Conservation (phyloP, 1,140 invertebrate species). For the Euura lappo region DNA sequence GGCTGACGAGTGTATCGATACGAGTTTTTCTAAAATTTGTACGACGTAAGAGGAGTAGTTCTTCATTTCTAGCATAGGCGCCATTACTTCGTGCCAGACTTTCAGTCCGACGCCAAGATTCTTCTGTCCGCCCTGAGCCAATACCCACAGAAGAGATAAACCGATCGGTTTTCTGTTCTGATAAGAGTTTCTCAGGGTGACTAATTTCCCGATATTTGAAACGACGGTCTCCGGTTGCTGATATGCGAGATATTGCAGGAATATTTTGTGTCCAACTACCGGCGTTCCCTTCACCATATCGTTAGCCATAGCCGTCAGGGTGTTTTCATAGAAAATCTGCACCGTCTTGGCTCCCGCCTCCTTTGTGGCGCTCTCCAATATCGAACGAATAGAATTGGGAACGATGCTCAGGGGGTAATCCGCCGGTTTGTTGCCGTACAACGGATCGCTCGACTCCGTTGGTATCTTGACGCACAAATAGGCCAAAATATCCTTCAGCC, state of each 20-base stretch:
- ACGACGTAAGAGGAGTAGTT: constrained; percentile 74
- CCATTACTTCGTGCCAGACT: constrained; percentile 83
- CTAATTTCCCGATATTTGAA: constrained; percentile 67
- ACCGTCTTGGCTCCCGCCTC: constrained; percentile 63
- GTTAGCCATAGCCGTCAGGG: constrained; percentile 68
- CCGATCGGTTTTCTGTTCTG: constrained; percentile 81
- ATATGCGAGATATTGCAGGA: constrained; percentile 71
- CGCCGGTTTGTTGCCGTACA: constrained; percentile 59
- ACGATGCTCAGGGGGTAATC: constrained; percentile 64
- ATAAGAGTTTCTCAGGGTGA: constrained; percentile 74
- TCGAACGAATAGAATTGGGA: constrained; percentile 59
- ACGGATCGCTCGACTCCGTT: constrained; percentile 67
- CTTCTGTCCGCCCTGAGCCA: constrained; percentile 76
- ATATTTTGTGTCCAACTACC: constrained; percentile 73
- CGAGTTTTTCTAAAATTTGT: constrained; percentile 71
- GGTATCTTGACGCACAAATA: constrained; percentile 69
- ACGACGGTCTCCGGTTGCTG: constrained; percentile 68
- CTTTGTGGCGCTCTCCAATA: constrained; percentile 64
- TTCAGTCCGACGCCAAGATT: constrained; percentile 75
- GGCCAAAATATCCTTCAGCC: constrained; percentile 69
- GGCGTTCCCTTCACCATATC: constrained; percentile 69
- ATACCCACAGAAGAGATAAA: constrained; percentile 77
- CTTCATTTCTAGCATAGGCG: constrained; percentile 75
- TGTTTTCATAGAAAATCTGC: constrained; percentile 70
- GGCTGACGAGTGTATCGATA: constrained; percentile 43